Percentiles rank a stretch among this genome's conserved stretches.
phyloP scores from a whole-genome alignment of 2,797 vertebrate genomes.

The Coendou prehensilis region DNA sequence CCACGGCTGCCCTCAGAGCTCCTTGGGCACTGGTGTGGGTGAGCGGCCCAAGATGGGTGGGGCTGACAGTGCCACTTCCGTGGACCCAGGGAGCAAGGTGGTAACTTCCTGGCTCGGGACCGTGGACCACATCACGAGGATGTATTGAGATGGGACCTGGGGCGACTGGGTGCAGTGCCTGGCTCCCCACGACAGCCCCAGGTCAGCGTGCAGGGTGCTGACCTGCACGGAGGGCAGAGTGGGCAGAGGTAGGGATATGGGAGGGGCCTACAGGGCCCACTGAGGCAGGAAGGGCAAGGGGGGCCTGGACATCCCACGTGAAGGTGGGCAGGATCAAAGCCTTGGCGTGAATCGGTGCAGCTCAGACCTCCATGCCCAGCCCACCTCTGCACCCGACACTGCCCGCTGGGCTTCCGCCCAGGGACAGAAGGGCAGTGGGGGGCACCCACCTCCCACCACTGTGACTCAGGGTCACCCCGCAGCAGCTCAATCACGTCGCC shows the following conservation, averaged over 20 bases:
- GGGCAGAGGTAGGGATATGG: fast-evolving
- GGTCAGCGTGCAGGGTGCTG: not conserved
- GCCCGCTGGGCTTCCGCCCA: not conserved
- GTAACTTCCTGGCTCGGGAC: not conserved
- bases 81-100: fast-evolving
- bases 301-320: fast-evolving
- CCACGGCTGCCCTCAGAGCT: not conserved
- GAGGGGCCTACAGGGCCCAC: fast-evolving
- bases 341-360: not conserved
- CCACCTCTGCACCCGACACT: not conserved
- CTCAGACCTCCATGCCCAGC: not conserved
- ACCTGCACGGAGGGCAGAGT: fast-evolving
- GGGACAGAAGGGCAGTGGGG: not conserved
- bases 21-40: fast-evolving
- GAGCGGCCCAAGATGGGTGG: not conserved
- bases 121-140: fast-evolving
- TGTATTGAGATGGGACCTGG: not conserved
- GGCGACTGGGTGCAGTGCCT: not conserved
- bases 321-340: not conserved
- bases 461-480: constrained; percentile 95
- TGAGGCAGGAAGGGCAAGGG: not conserved
- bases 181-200: too few species aligned
- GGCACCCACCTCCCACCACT: constrained; percentile 96
- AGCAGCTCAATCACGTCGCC: constrained; percentile 97
- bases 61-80: fast-evolving